A percentile compares a stretch with the other conserved stretches of the same genome.
Conservation (phyloP, 2,888 invertebrate genomes). For the Cataglyphis livida region DNA sequence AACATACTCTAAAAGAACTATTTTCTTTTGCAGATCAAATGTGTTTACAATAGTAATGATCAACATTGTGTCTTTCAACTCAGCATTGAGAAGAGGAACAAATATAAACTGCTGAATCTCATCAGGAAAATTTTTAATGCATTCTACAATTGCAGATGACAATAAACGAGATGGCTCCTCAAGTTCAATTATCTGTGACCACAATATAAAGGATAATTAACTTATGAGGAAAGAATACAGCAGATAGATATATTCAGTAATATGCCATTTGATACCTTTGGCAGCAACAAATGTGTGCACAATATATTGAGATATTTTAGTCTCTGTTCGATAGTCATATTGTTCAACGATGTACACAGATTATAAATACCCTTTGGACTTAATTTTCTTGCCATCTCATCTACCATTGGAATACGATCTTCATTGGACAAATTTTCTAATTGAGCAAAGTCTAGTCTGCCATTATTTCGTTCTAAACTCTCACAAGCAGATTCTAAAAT, state of each 20-base stretch:
- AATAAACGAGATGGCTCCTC: constrained; percentile 75
- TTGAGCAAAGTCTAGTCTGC: constrained; percentile 68
- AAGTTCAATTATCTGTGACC: constrained; percentile 69
- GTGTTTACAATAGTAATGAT: constrained; percentile 61
- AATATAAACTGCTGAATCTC: constrained; percentile 78
- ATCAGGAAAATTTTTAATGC: constrained; percentile 77
- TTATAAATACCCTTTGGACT: constrained; percentile 75
- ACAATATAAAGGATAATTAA: constrained; percentile 4
- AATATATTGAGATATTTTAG: constrained; percentile 73
- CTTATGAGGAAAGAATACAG: neutral
- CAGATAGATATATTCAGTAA: constrained; percentile 7
- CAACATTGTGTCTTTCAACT: constrained; percentile 75
- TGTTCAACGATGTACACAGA: constrained; percentile 75
- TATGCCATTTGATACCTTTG: constrained; percentile 70
- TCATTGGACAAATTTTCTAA: constrained; percentile 72
- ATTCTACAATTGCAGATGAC: constrained; percentile 68
- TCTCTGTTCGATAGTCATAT: constrained; percentile 72
- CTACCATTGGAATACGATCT: constrained; percentile 69
- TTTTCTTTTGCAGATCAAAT: constrained; percentile 60
- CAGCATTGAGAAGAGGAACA: constrained; percentile 74
- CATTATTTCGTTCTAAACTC: constrained; percentile 72
- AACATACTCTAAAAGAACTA: constrained; percentile 69
- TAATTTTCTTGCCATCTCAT: constrained; percentile 71
- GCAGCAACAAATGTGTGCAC: constrained; percentile 75
- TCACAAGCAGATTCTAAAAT: constrained; percentile 75